phyloP scores from a whole-genome alignment of 2,113 vertebrate genomes.

The Rhadina sibilatrix region DNA sequence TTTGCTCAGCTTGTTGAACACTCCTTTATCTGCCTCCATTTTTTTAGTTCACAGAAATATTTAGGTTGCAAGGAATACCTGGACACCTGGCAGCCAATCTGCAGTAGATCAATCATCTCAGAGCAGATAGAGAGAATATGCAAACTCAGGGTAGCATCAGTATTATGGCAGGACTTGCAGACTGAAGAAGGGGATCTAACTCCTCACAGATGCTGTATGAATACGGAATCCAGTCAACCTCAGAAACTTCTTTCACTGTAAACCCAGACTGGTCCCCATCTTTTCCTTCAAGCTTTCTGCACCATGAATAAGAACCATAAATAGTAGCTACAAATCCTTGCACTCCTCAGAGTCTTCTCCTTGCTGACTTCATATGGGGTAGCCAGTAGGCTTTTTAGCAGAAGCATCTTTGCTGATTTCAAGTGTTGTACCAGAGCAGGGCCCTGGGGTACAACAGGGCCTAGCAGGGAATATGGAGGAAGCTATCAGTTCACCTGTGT shows the following conservation, averaged over 20 bases:
- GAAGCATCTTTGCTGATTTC: background rate
- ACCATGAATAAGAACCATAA: background rate
- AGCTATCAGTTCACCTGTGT: background rate
- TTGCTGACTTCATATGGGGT: background rate
- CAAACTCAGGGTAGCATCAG: background rate
- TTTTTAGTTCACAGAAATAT: background rate
- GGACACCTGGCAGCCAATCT: background rate
- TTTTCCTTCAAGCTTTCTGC: background rate
- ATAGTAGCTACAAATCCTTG: background rate
- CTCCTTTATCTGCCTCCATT: background rate
- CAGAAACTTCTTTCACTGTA: background rate
- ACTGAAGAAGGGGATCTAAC: background rate
- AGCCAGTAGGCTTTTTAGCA: background rate
- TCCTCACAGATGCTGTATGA: background rate
- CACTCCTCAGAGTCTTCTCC: background rate
- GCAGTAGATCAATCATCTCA: background rate
- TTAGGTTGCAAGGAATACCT: background rate
- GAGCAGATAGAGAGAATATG: background rate
- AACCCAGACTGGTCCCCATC: background rate
- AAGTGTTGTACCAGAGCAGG: background rate
- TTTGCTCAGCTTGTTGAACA: background rate
- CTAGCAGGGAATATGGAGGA: background rate
- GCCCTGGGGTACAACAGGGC: no score
- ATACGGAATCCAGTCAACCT: background rate
- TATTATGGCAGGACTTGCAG: background rate